Evolutionary conservation across 2,113 vertebrate species (phyloP).

Genomic region (Opisthocomus hoazin): DNA sequence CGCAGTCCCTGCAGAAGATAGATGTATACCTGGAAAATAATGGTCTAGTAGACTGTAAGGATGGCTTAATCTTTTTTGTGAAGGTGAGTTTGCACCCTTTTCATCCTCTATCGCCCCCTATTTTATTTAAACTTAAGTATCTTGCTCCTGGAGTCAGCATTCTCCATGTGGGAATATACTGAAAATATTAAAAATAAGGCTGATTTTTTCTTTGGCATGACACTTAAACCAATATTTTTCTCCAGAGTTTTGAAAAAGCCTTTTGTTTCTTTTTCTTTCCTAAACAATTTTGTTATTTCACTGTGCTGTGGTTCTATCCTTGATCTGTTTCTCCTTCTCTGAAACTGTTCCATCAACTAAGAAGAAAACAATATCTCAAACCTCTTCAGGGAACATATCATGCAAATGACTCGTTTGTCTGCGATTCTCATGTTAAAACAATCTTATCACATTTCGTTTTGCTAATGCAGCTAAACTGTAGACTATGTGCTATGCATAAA

Average conservation of each 20-base stretch:
- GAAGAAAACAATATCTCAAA: not conserved
- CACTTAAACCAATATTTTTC: not conserved
- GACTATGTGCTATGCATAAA: not conserved
- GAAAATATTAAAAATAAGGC: not conserved
- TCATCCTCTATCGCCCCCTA: not conserved
- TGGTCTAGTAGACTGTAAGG: not conserved
- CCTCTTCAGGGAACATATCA: not conserved
- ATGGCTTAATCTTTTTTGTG: not conserved
- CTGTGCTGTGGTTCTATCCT: not conserved
- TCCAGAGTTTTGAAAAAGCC: not conserved
- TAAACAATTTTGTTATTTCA: not conserved
- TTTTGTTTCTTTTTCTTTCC: not conserved
- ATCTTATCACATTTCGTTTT: not conserved
- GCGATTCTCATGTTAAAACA: not conserved
- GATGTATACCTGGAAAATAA: not conserved
- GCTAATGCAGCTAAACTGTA: not conserved
- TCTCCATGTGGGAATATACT: not conserved
- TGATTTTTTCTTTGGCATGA: not conserved
- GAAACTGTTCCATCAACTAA: not conserved
- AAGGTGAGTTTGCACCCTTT: not conserved
- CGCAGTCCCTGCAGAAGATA: not conserved
- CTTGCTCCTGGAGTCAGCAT: not conserved
- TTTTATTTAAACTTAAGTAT: not conserved
- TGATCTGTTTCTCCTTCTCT: not conserved
- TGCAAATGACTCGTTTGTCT: not conserved